These are phyloP conservation scores for Ursus arctos DNA, from an alignment of 2,113 vertebrate species.

Conservation along the genomic window DNA sequence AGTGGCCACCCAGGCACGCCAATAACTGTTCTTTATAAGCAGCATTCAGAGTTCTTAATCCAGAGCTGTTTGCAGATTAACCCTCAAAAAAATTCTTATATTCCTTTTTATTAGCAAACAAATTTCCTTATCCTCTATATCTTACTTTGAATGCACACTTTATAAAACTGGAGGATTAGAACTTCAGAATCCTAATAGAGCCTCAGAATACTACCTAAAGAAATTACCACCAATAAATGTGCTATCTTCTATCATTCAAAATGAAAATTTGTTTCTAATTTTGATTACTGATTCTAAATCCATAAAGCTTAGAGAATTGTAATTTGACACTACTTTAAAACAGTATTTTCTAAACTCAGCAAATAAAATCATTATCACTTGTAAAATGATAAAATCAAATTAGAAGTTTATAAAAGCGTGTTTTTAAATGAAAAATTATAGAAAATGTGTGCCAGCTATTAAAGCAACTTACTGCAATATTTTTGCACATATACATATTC, in stretches of 20 bases:
- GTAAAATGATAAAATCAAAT: constrained; percentile 17
- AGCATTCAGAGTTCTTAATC: not conserved
- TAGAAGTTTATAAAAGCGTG: not conserved
- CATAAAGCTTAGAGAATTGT: not conserved
- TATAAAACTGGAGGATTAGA: not conserved
- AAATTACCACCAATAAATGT: not conserved
- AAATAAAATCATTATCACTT: not conserved
- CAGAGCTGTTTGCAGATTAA: not conserved
- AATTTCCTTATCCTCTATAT: not conserved
- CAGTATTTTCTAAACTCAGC: constrained; percentile 1
- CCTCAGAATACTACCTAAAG: constrained; percentile 9
- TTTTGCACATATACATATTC: not conserved
- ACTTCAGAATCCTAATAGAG: constrained; percentile 29
- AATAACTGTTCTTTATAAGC: not conserved
- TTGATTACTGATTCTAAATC: not conserved
- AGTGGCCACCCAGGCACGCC: not conserved
- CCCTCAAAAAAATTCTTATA: not conserved
- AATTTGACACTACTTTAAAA: not conserved
- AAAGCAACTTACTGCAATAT: not conserved
- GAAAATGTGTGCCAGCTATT: not conserved
- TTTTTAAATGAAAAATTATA: not conserved
- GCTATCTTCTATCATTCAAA: not conserved
- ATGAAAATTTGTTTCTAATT: not conserved
- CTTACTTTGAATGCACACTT: not conserved
- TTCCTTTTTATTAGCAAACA: not conserved